phyloP scores from a whole-genome alignment of 2,797 vertebrate species.

The Notolepis coatsorum region DNA sequence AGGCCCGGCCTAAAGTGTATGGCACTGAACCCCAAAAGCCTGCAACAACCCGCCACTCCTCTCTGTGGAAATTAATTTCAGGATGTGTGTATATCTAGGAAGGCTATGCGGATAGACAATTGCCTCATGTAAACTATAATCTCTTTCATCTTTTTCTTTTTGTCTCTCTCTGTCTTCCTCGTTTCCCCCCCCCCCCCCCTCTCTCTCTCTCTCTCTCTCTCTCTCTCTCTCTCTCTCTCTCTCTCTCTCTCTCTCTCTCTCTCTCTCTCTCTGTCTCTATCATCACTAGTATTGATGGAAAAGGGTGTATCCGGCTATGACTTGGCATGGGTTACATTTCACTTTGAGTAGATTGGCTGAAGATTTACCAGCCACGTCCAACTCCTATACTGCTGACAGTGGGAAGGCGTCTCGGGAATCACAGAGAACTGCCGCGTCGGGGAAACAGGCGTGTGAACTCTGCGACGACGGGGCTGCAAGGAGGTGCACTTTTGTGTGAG shows the following conservation, averaged over 20 bases:
- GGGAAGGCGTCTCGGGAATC: constrained; percentile 56
- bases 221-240: background rate
- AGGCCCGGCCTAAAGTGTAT: no score
- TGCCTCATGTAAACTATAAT: background rate
- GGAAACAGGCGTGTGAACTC: constrained; percentile 55
- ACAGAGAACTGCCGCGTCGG: constrained; percentile 69
- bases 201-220: constrained; percentile 9
- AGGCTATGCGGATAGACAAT: no score
- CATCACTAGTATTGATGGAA: constrained; percentile 28
- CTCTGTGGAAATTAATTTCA: no score
- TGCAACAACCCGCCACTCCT: no score
- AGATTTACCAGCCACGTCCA: constrained; percentile 70
- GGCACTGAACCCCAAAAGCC: no score
- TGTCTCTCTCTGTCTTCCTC: background rate
- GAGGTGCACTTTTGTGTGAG: constrained; percentile 13
- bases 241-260: background rate
- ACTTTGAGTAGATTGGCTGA: constrained; percentile 69
- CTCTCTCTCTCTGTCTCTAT: background rate
- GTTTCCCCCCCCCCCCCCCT: background rate
- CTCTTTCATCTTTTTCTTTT: background rate
- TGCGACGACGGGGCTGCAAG: constrained; percentile 27
- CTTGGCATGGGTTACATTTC: constrained; percentile 71
- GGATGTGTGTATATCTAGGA: no score
- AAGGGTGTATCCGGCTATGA: constrained; percentile 42
- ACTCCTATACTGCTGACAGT: constrained; percentile 66